Evolutionary conservation across 2,797 vertebrate genomes (phyloP).

Genomic region (Halcyon chelicuti): DNA sequence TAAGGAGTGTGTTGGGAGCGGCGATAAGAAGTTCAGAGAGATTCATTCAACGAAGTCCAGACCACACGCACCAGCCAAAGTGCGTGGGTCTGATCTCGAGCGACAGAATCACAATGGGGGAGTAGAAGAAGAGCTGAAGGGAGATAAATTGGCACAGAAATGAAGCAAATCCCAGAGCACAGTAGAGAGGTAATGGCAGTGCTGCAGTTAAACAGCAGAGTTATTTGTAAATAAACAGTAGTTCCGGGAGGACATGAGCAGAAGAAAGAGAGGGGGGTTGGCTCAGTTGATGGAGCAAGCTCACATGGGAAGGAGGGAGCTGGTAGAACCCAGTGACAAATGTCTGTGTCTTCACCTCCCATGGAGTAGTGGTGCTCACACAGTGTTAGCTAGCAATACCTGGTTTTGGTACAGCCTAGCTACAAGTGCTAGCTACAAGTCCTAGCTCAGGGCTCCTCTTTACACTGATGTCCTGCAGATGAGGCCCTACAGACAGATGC

Average conservation of each 20-base stretch:
- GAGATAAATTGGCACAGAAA: neutral
- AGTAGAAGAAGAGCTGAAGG: neutral
- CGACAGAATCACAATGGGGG: neutral
- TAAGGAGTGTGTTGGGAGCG: neutral
- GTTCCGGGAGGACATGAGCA: rapidly evolving
- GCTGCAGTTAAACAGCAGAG: neutral
- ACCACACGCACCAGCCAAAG: neutral
- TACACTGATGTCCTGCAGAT: neutral
- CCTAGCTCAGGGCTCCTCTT: neutral
- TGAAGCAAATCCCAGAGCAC: rapidly evolving
- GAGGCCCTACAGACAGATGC: too few species aligned
- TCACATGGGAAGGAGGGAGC: neutral
- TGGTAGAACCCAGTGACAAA: neutral
- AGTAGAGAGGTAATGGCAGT: neutral
- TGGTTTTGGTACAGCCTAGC: neutral
- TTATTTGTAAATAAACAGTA: neutral
- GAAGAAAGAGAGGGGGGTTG: neutral
- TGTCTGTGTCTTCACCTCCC: neutral
- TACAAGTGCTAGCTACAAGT: neutral
- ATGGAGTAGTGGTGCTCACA: rapidly evolving
- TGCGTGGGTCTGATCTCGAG: neutral
- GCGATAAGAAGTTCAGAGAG: neutral
- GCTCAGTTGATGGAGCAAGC: neutral
- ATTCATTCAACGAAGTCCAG: neutral
- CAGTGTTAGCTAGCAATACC: rapidly evolving